Conservation (phyloP, 2,888 invertebrate genomes). For the Meghimatium bilineatum region DNA sequence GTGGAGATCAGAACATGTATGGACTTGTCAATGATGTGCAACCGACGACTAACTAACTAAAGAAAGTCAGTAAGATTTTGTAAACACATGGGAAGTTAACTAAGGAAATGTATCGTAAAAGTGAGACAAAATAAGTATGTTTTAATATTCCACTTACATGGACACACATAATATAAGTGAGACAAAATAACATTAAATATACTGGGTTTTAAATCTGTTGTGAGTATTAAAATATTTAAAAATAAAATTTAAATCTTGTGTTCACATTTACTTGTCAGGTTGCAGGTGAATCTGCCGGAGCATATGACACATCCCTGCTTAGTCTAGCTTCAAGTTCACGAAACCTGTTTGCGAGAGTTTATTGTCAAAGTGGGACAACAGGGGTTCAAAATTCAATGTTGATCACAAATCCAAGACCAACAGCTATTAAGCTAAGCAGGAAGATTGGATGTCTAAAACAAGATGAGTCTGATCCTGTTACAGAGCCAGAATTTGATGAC, state of each 20-base stretch:
- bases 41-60: too few species aligned
- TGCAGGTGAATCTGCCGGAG: slow-evolving; percentile 40
- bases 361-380: slow-evolving; percentile 28
- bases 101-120: too few species aligned
- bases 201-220: too few species aligned
- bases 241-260: not conserved
- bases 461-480: slow-evolving; percentile 15
- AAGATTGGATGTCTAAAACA: slow-evolving; percentile 5
- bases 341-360: slow-evolving; percentile 22
- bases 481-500: slow-evolving; percentile 13
- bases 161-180: too few species aligned
- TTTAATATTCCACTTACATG: too few species aligned
- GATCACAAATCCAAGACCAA: slow-evolving; percentile 14
- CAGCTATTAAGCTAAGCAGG: slow-evolving; percentile 5
- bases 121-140: too few species aligned
- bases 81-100: too few species aligned
- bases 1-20: too few species aligned
- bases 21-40: too few species aligned
- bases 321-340: not conserved
- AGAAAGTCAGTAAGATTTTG: too few species aligned
- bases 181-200: too few species aligned
- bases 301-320: slow-evolving; percentile 18
- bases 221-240: too few species aligned
- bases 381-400: not conserved
- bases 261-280: not conserved